A percentile compares a stretch with the other conserved stretches of the same genome.
phyloP scores from a whole-genome alignment of 2,888 invertebrate species.

The Drosophila putrida region DNA sequence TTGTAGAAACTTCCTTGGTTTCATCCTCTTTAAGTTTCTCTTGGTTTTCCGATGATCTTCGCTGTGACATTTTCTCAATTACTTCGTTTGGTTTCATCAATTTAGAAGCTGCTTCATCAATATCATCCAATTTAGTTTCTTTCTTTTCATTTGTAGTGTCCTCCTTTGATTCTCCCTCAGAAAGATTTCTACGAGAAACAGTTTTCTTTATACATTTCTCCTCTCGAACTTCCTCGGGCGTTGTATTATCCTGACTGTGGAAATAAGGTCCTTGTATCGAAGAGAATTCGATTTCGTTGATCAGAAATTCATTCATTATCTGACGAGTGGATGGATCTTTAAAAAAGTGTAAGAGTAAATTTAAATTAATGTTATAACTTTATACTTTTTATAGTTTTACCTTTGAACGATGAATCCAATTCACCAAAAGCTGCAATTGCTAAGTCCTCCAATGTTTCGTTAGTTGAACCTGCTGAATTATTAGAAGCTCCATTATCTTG shows the following conservation, averaged over 20 bases:
- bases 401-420: background rate
- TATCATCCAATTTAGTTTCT: no score
- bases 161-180: background rate
- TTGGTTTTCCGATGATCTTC: no score
- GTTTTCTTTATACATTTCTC: constrained; percentile 60
- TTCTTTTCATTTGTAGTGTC: no score
- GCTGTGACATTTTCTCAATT: no score
- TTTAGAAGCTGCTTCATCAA: no score
- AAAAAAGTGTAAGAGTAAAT: background rate
- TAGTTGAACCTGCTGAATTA: constrained; percentile 65
- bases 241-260: background rate
- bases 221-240: constrained; percentile 54
- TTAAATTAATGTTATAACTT: background rate
- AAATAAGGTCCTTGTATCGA: constrained; percentile 2
- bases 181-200: constrained; percentile 24
- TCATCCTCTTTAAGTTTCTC: no score
- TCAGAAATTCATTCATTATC: constrained; percentile 38
- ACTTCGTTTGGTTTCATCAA: no score
- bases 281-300: constrained; percentile 46
- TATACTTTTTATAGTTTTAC: constrained; percentile 27
- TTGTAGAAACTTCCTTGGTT: no score
- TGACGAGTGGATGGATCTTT: background rate
- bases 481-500: constrained; percentile 56
- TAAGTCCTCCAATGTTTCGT: constrained; percentile 29
- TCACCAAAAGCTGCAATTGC: constrained; percentile 6